phyloP scores from a whole-genome alignment of 2,113 vertebrate genomes.

The Datnioides undecimradiatus region DNA sequence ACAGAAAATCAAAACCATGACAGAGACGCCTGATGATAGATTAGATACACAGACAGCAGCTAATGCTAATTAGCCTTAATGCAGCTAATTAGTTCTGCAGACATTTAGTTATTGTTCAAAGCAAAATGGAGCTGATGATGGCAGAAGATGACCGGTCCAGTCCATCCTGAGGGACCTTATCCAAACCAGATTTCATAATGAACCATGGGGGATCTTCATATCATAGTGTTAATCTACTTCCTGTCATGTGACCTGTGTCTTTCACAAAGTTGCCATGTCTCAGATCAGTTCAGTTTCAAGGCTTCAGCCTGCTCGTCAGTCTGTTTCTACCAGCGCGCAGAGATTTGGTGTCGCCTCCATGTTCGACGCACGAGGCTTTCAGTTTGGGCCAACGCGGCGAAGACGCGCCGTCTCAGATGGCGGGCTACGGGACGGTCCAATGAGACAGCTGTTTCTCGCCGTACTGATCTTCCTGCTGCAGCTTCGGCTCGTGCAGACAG shows the following conservation, averaged over 20 bases:
- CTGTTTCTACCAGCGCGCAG: conserved; percentile 19
- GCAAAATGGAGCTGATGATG: too few relatives aligned
- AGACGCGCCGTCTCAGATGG: conserved; percentile 12
- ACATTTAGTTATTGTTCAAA: too few relatives aligned
- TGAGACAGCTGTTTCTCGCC: conserved; percentile 44
- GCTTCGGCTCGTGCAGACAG: conserved; percentile 12
- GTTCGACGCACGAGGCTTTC: conserved; percentile 2
- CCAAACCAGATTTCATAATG: too few relatives aligned
- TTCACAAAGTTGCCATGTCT: not conserved
- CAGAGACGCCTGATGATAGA: too few relatives aligned
- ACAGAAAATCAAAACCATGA: too few relatives aligned
- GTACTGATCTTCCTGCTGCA: conserved; percentile 23
- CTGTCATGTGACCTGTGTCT: not conserved
- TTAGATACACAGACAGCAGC: too few relatives aligned
- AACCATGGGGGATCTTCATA: too few relatives aligned
- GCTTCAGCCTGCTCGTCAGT: not conserved
- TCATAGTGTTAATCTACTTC: too few relatives aligned
- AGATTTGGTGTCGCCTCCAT: conserved; percentile 30
- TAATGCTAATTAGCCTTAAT: too few relatives aligned
- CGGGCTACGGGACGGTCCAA: not conserved
- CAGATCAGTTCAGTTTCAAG: not conserved
- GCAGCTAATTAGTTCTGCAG: too few relatives aligned
- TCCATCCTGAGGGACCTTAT: too few relatives aligned
- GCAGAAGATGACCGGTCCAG: too few relatives aligned
- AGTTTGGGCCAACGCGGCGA: not conserved